Conservation (phyloP, 2,888 invertebrate genomes). For the Amblyjoppa fuscipennis region DNA sequence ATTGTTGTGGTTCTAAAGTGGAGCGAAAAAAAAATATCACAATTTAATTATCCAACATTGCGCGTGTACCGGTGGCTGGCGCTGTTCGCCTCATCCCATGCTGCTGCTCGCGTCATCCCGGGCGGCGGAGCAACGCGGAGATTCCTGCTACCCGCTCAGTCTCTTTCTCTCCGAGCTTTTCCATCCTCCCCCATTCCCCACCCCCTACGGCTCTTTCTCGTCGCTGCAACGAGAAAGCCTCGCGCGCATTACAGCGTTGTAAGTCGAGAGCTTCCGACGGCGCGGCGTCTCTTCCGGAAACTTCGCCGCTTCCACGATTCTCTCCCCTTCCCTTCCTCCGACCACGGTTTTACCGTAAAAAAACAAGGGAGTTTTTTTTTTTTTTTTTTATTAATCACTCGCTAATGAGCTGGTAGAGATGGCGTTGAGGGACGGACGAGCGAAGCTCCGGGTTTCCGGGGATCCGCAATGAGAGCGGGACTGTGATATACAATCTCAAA, state of each 20-base stretch:
- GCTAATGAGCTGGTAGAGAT: conserved; percentile 79
- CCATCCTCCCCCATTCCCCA: conserved; percentile 25
- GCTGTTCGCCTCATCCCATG: conserved; percentile 33
- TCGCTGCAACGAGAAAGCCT: conserved; percentile 76
- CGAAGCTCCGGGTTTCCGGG: conserved; percentile 14
- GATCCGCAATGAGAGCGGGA: conserved; percentile 1
- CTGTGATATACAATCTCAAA: conserved; percentile 13
- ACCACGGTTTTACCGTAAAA: conserved; percentile 63
- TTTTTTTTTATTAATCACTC: conserved; percentile 82
- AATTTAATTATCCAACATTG: conserved; percentile 65
- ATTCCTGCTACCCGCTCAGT: conserved; percentile 33
- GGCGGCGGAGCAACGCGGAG: conserved; percentile 17
- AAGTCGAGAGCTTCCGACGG: conserved; percentile 56
- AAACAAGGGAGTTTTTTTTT: conserved; percentile 79
- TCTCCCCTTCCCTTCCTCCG: conserved; percentile 45
- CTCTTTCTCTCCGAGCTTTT: neutral
- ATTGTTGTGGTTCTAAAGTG: conserved; percentile 43
- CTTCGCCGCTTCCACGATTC: conserved; percentile 14
- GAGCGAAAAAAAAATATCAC: conserved; percentile 50
- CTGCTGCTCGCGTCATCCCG: neutral
- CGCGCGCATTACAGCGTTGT: conserved; percentile 70
- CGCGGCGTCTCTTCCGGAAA: conserved; percentile 21
- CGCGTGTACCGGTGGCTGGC: conserved; percentile 40
- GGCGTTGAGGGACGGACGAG: conserved; percentile 66
- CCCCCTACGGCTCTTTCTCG: conserved; percentile 65